Percentiles rank a stretch among this genome's conserved stretches.
phyloP scores from a whole-genome alignment of 64 coral and sea anemone species.

The Actinia equina region DNA sequence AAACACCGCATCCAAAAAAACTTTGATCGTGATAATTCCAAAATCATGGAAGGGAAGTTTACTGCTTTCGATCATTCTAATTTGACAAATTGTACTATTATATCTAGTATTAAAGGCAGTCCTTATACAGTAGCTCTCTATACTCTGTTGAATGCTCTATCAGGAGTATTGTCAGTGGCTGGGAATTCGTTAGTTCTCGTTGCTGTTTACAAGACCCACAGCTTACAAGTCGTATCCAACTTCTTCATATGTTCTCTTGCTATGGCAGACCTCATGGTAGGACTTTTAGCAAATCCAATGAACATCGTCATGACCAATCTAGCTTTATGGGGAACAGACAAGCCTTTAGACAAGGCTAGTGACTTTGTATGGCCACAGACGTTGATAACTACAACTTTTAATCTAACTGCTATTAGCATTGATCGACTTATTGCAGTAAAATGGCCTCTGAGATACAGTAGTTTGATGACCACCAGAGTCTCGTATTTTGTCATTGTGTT shows the following conservation, averaged over 20 bases:
- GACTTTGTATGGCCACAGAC: constrained; percentile 29
- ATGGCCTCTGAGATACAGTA: background rate
- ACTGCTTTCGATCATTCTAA: background rate
- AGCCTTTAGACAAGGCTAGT: constrained; percentile 1
- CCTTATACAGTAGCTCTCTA: background rate
- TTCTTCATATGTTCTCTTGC: constrained; percentile 21
- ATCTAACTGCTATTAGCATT: constrained; percentile 18
- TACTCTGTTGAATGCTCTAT: background rate
- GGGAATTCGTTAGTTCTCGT: constrained; percentile 16
- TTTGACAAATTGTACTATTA: background rate
- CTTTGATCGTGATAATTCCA: background rate
- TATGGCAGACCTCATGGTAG: constrained; percentile 14
- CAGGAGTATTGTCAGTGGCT: background rate
- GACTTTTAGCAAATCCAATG: background rate
- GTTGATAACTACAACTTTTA: constrained; percentile 30
- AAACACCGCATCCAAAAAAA: background rate
- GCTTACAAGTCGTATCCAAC: constrained; percentile 4
- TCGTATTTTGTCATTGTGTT: background rate
- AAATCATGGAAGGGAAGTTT: background rate
- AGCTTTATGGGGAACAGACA: background rate
- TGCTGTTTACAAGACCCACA: constrained; percentile 7
- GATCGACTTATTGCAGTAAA: constrained; percentile 27
- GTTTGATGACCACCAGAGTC: background rate
- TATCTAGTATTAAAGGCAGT: background rate
- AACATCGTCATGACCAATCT: background rate